Conservation (phyloP, 2,113 vertebrate genomes). For the Entelurus aequoreus region DNA sequence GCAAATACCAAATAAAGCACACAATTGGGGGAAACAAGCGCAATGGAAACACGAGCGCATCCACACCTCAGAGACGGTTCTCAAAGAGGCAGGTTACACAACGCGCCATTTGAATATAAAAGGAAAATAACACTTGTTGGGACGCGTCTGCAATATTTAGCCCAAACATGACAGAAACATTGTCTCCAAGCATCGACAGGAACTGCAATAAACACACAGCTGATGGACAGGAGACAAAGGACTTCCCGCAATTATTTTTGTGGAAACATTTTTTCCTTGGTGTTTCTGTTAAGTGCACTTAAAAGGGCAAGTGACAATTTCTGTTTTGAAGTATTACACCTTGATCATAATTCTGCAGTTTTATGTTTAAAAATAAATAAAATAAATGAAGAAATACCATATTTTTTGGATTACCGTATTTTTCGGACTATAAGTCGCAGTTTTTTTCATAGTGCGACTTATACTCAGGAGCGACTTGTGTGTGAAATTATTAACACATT, state of each 20-base stretch:
- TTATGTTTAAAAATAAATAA: too few relatives aligned
- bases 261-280: too few relatives aligned
- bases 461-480: too few relatives aligned
- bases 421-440: too few relatives aligned
- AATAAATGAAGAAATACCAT: too few relatives aligned
- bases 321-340: too few relatives aligned
- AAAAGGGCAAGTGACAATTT: too few relatives aligned
- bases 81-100: slow-evolving; percentile 50
- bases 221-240: not conserved
- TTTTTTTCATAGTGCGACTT: too few relatives aligned
- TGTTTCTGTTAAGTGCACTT: too few relatives aligned
- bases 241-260: not conserved
- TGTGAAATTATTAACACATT: too few relatives aligned
- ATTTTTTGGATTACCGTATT: too few relatives aligned
- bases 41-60: slow-evolving; percentile 15
- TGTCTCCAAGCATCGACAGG: not conserved
- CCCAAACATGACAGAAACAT: slow-evolving; percentile 31
- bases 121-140: slow-evolving; percentile 45
- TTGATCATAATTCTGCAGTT: too few relatives aligned
- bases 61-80: slow-evolving; percentile 35
- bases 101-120: slow-evolving; percentile 61
- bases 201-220: not conserved
- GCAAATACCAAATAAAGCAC: slow-evolving; percentile 55
- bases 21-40: slow-evolving; percentile 47
- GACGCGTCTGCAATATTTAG: slow-evolving; percentile 41